Evolutionary conservation across 2,113 vertebrate species (phyloP).

Genomic region (Tachycineta bicolor): DNA sequence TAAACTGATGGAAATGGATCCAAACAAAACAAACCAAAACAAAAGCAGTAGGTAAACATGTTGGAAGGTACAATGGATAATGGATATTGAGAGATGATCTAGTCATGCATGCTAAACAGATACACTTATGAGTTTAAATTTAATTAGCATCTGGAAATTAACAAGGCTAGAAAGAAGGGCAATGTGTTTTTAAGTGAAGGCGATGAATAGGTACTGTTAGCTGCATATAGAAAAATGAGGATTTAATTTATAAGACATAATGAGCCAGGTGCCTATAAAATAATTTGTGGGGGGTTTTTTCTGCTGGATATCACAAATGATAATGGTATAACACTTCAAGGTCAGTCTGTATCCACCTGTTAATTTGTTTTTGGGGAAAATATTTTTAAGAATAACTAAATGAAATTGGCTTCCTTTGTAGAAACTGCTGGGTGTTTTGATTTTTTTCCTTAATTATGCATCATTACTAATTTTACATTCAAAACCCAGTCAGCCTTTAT

Average conservation of each 20-base stretch:
- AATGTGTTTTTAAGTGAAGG: conserved; percentile 78
- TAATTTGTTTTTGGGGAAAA: conserved; percentile 35
- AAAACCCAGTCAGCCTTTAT: background rate
- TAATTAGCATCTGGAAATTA: conserved; percentile 81
- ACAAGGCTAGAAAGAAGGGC: conserved; percentile 77
- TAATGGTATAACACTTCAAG: conserved; percentile 56
- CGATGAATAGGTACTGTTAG: conserved; percentile 72
- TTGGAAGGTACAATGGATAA: conserved; percentile 68
- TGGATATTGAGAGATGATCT: conserved; percentile 70
- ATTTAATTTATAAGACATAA: conserved; percentile 73
- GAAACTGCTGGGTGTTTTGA: background rate
- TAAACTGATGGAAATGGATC: conserved; percentile 58
- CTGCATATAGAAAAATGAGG: conserved; percentile 74
- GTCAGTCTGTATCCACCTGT: conserved; percentile 34
- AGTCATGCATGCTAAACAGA: conserved; percentile 76
- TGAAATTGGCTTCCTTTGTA: conserved; percentile 8
- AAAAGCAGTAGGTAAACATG: conserved; percentile 67
- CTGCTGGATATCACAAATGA: conserved; percentile 40
- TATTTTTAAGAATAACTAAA: conserved; percentile 21
- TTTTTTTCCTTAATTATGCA: background rate
- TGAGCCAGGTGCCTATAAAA: conserved; percentile 70
- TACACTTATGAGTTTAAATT: conserved; percentile 78
- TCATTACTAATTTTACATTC: background rate
- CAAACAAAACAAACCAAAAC: conserved; percentile 68
- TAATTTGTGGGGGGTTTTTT: background rate